Base-by-base conservation (phyloP, 2,888 invertebrate species). In the Meliscaeva auricollis region DNA sequence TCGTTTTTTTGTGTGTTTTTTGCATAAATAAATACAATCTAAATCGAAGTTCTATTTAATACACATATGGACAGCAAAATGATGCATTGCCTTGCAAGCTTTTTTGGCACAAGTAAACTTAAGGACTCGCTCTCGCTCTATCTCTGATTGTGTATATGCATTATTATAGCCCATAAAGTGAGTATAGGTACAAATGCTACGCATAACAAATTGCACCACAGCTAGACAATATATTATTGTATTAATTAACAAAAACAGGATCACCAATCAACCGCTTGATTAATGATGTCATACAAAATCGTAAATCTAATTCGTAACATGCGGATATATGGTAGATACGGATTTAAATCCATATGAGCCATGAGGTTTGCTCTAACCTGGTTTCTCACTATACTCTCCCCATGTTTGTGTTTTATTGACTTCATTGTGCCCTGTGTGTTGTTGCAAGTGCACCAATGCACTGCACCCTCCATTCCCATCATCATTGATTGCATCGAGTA, bases 161-260 rank as follows among this genome's bases (percentile, higher is more conserved):
- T n/a, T 52, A 26, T 15, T 15, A 3, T 1, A 54, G 26, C 8
- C 30, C 32, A 32, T n/a, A n/a, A n/a, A n/a, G 3, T 32, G 30
- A 54, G 3, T 68, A 30, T 48, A 32, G 62, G 50, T 54, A 76
- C 79, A n/a, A 85, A 72, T 81, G 75, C 44, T n/a, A 73, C 73
- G 76, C 73, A 81, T 85, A 85, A 85, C 84, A 85, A 85, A 81
- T 76, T 72, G 81, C 85, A 81, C 56, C 62, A 69, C 56, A 54
- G 48, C 73, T 88, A 88, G 88, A 89, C 91, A 89, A 91, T 91
- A 90, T 90, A 91, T 92, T 92, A 92, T 91, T 91, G 91, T 92
- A 92, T 92, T 92, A 92, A 92, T 92, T 92, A 92, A 92, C 91
- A 91, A 90, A 91, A 92, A 92, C 91, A 92, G 92, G 91, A 92